Evolutionary conservation across 1,140 invertebrate genomes (phyloP).

Genomic region (Brachionus sp.): DNA sequence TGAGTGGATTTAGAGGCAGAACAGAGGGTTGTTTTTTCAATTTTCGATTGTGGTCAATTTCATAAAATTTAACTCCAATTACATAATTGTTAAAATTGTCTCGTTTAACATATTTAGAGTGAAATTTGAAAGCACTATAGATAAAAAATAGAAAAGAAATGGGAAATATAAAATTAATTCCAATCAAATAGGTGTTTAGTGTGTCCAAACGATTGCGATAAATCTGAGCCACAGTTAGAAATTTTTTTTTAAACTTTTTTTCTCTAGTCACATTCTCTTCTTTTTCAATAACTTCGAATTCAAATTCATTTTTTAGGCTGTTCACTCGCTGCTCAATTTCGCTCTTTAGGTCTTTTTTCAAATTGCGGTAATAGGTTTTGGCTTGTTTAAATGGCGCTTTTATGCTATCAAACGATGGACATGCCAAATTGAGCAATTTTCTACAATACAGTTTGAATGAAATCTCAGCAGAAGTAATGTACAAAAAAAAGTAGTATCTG

Average conservation of each 20-base stretch:
- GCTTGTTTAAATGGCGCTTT: neutral
- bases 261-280: neutral
- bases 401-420: conserved; percentile 1
- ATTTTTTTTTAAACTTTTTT: neutral
- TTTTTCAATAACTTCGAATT: neutral
- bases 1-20: neutral
- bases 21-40: neutral
- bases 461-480: neutral
- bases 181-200: neutral
- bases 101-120: neutral
- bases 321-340: neutral
- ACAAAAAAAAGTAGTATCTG: neutral
- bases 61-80: conserved; percentile 16
- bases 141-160: neutral
- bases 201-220: neutral
- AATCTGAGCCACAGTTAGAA: neutral
- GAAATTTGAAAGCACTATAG: neutral
- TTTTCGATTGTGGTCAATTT: neutral
- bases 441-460: neutral
- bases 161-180: conserved; percentile 5
- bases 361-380: neutral
- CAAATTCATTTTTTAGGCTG: neutral
- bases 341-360: neutral
- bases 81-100: conserved; percentile 9
- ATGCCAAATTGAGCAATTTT: neutral